Conservation (phyloP, 2,797 vertebrate species). For the Gallinago nigripennis region DNA sequence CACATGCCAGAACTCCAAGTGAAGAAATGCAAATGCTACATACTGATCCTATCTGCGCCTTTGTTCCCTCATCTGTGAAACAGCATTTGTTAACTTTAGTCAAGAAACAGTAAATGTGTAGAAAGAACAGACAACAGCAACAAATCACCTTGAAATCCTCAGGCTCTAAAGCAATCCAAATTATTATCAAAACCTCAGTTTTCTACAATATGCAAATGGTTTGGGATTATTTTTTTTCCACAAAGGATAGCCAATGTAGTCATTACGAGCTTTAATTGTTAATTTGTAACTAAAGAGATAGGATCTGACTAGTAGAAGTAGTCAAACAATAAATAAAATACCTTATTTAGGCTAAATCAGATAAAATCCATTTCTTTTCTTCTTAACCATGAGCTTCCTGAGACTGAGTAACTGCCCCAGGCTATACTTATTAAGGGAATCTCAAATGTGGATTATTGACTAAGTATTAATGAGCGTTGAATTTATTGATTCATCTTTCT, state of each 20-base stretch:
- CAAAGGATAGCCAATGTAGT: not conserved
- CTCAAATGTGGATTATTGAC: not conserved
- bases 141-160: not conserved
- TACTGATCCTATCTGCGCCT: conserved; percentile 37
- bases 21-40: conserved; percentile 39
- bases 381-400: conserved; percentile 6
- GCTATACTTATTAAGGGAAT: not conserved
- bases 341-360: conserved; percentile 28
- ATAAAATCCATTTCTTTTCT: conserved; percentile 21
- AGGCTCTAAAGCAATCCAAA: not conserved
- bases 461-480: not conserved
- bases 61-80: conserved; percentile 56
- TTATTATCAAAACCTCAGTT: not conserved
- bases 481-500: not conserved
- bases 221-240: not conserved
- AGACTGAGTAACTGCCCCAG: not conserved
- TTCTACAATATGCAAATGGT: not conserved
- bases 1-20: not conserved
- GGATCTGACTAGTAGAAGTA: not conserved
- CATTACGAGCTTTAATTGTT: not conserved
- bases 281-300: conserved; percentile 40
- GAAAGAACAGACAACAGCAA: not conserved
- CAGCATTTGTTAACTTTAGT: not conserved
- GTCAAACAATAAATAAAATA: conserved; percentile 11
- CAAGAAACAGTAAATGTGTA: not conserved